Conservation (phyloP, 2,113 vertebrate species). For the Rhadina sibilatrix region DNA sequence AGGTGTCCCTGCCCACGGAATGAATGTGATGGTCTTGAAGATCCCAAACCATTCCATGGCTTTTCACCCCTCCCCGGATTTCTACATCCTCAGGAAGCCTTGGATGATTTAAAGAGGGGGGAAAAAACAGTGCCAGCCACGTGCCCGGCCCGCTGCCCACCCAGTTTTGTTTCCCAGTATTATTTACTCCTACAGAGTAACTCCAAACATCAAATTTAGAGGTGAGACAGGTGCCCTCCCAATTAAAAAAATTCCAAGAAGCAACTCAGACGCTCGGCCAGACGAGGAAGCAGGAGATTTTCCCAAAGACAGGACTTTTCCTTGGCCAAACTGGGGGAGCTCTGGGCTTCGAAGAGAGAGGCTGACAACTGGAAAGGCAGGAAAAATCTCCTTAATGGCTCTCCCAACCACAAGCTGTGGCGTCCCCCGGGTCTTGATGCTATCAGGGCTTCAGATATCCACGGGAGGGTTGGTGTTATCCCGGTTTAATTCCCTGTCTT, state of each 20-base stretch:
- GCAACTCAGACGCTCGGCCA: background rate
- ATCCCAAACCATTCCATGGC: background rate
- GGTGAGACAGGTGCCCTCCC: background rate
- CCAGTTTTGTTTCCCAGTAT: background rate
- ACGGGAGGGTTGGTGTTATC: background rate
- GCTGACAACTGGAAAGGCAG: background rate
- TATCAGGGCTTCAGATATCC: background rate
- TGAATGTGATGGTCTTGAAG: background rate
- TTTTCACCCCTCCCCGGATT: background rate
- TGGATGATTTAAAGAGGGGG: background rate
- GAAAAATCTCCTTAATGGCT: background rate
- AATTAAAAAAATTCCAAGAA: background rate
- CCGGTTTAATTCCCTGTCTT: background rate
- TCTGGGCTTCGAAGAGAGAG: background rate
- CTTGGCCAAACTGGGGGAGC: background rate
- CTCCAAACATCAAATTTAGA: background rate
- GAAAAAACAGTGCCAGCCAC: fast-evolving
- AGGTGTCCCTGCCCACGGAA: background rate
- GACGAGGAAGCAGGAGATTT: background rate
- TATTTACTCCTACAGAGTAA: background rate
- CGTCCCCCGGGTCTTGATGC: background rate
- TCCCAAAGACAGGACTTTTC: background rate
- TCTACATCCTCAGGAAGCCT: background rate
- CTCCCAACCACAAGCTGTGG: background rate
- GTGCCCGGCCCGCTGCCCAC: fast-evolving